Conservation (phyloP, 2,888 invertebrate genomes). For the Coronaproctus castanopsis region DNA sequence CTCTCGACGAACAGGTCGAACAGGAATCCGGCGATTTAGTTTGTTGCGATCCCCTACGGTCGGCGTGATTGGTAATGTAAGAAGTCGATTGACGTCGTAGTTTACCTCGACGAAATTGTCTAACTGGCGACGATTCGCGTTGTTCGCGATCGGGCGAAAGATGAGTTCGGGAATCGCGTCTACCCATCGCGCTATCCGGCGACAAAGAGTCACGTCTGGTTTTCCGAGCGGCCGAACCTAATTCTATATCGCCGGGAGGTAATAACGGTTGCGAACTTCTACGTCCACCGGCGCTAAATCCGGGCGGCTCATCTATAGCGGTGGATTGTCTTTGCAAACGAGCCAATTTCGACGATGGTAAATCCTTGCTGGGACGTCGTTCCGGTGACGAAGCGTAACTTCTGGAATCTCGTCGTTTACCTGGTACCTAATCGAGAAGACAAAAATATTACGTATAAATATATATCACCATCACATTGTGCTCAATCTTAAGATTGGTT, state of each 20-base stretch:
- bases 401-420: conserved; percentile 24
- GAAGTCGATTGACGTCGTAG: conserved; percentile 52
- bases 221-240: conserved; percentile 28
- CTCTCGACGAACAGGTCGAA: conserved; percentile 57
- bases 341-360: conserved; percentile 30
- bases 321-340: conserved; percentile 69
- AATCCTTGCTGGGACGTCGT: conserved; percentile 23
- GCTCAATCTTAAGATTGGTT: too few species aligned
- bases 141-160: conserved; percentile 60
- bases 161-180: conserved; percentile 41
- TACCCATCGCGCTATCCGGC: conserved; percentile 59
- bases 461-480: too few species aligned
- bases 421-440: neutral
- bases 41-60: conserved; percentile 21
- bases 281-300: conserved; percentile 46
- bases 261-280: conserved; percentile 60
- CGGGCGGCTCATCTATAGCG: conserved; percentile 60
- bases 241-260: conserved; percentile 43
- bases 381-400: conserved; percentile 24
- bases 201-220: conserved; percentile 71
- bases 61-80: conserved; percentile 11
- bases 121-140: conserved; percentile 55
- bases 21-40: conserved; percentile 33
- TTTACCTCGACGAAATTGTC: conserved; percentile 44
- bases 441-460: conserved; percentile 1